Conservation (phyloP, 2,888 invertebrate genomes). For the Archips xylosteana region DNA sequence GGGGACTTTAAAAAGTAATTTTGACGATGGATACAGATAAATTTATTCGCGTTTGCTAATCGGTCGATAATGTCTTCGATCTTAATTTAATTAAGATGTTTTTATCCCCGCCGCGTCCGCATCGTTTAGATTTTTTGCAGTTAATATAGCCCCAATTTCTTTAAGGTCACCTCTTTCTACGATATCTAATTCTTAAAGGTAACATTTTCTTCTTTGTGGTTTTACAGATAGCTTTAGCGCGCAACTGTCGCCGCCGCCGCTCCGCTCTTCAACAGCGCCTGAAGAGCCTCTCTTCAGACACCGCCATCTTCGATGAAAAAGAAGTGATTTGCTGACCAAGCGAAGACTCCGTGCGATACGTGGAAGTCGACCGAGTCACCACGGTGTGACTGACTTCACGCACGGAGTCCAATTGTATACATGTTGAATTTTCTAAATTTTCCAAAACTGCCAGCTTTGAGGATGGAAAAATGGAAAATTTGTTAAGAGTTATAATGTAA, state of each 20-base stretch:
- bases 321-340: conserved; percentile 98
- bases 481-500: conserved; percentile 7
- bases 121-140: no score
- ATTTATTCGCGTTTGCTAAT: no score
- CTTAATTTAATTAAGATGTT: no score
- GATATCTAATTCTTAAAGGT: background rate
- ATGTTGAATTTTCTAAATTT: conserved; percentile 42
- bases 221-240: conserved; percentile 71
- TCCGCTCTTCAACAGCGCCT: conserved; percentile 92
- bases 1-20: no score
- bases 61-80: no score
- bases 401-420: conserved; percentile 66
- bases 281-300: conserved; percentile 93
- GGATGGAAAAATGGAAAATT: conserved; percentile 37
- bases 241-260: conserved; percentile 88
- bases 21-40: no score
- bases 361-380: conserved; percentile 95
- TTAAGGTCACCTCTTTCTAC: no score
- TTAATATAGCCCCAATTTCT: no score
- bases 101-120: no score
- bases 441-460: conserved; percentile 41
- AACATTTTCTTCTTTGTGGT: background rate
- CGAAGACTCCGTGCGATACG: conserved; percentile 97
- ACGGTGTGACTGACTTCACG: conserved; percentile 91
- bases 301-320: conserved; percentile 93